A percentile compares a stretch with the other conserved stretches of the same genome.
Conservation (phyloP, 2,797 vertebrate genomes). For the Numenius phaeopus region DNA sequence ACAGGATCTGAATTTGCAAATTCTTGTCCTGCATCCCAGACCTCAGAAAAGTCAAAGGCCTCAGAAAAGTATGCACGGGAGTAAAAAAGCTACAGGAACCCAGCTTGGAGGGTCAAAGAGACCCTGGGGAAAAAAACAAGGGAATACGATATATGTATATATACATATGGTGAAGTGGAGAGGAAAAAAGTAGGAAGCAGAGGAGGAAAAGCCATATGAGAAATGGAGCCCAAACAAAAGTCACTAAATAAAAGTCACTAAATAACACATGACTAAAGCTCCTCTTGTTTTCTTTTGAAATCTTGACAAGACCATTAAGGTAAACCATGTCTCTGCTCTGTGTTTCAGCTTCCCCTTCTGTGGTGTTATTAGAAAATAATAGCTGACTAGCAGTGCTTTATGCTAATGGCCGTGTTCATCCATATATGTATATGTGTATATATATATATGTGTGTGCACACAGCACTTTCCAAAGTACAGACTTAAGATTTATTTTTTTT, state of each 20-base stretch:
- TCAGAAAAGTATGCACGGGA: not conserved
- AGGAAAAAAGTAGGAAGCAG: not conserved
- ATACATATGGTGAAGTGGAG: not conserved
- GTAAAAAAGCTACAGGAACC: not conserved
- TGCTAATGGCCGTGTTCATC: not conserved
- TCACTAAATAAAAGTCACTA: not conserved
- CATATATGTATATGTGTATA: no score
- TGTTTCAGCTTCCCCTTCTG: not conserved
- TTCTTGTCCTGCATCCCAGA: not conserved
- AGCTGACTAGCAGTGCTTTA: not conserved
- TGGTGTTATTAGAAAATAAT: not conserved
- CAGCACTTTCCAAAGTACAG: not conserved
- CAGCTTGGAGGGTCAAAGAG: not conserved
- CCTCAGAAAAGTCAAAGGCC: not conserved
- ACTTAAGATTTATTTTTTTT: not conserved
- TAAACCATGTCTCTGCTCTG: not conserved
- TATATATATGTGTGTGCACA: not conserved
- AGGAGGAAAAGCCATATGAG: not conserved
- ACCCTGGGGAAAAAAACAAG: not conserved
- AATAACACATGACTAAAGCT: not conserved
- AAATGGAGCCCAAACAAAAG: not conserved
- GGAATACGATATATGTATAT: not conserved
- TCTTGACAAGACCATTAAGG: not conserved
- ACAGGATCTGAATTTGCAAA: not conserved
- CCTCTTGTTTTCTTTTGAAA: not conserved